Evolutionary conservation across 2,888 invertebrate genomes (phyloP).

Genomic region (Ellobium chinense): DNA sequence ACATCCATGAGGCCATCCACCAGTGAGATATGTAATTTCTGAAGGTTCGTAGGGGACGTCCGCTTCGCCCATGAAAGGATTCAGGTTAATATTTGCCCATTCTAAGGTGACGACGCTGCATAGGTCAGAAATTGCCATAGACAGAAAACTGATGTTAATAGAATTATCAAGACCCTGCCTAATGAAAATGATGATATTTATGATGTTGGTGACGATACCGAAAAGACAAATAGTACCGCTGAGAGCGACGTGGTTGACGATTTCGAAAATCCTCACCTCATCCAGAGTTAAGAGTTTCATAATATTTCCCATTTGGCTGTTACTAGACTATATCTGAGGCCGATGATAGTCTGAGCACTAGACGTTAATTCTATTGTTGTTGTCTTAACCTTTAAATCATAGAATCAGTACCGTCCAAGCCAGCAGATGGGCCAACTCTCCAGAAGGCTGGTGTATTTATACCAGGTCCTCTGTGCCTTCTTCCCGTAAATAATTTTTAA

Average conservation of each 20-base stretch:
- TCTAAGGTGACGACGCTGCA: background rate
- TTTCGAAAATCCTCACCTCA: background rate
- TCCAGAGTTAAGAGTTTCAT: no score
- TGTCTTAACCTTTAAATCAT: no score
- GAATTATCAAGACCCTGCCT: background rate
- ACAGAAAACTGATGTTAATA: background rate
- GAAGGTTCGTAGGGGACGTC: background rate
- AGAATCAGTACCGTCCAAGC: no score
- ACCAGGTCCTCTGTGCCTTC: no score
- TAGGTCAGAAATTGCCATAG: conserved; percentile 2
- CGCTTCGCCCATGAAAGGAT: background rate
- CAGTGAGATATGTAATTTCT: background rate
- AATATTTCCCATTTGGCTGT: no score
- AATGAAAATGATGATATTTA: conserved; percentile 15
- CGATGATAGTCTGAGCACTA: no score
- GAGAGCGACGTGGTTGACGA: conserved; percentile 4
- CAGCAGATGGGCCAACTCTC: no score
- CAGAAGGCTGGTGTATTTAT: no score
- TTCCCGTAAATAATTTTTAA: no score
- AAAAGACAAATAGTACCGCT: conserved; percentile 13
- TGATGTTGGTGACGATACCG: conserved; percentile 1
- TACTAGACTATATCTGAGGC: no score
- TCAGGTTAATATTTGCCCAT: background rate
- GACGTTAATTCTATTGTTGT: no score
- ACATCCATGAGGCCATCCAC: background rate